Base-by-base conservation (phyloP, 2,888 invertebrate species). In the Melikaiella ostensackeni region DNA sequence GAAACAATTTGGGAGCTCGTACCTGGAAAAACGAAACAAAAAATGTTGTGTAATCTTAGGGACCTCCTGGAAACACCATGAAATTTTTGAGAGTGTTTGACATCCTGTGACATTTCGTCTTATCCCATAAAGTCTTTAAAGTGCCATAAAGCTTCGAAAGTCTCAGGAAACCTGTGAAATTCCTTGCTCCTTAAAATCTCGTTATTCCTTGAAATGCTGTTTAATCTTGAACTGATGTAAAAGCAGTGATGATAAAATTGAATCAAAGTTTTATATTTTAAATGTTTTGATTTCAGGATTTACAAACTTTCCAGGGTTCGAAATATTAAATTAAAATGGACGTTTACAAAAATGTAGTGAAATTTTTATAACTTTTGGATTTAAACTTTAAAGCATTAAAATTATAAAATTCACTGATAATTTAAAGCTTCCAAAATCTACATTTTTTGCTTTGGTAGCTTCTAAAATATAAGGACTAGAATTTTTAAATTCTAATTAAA, bases 111-210 rank as follows among this genome's bases (percentile, higher is more conserved):
- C 63, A 63, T 63, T 63, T 63, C n/a, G 5, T 63, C 33, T 63
- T 63, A 63, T 63, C 38, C 63, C 63, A n/a, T 63, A 35, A 61
- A 63, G 63, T 35, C 35, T 63, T 35, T 63, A 63, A 63, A 33
- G 38, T 35, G 35, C 35, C 63, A 33, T 63, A 35, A 38, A 35
- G 11, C 63, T 63, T 63, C 6, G 30, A 38, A 63, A 63, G 33
- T 35, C 21, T 63, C 21, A 30, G 63, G 35, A 63, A 63, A 63
- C 63, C 63, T 35, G 63, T 63, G 63, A 63, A 63, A 63, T 63
- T 63, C 63, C 35, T 63, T 63, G 33, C 35, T 35, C 11, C 33
- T 35, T n/a, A 33, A 33, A 63, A 63, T 59, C 24, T 59, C 27
- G 16, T 59, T 27, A 35, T 38, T 63, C 13, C 21, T 11, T 35